Percentiles rank a stretch among this genome's conserved stretches.
These are phyloP conservation scores for Dipus sagitta DNA, from an alignment of 2,797 vertebrate species.

Conservation along the genomic window DNA sequence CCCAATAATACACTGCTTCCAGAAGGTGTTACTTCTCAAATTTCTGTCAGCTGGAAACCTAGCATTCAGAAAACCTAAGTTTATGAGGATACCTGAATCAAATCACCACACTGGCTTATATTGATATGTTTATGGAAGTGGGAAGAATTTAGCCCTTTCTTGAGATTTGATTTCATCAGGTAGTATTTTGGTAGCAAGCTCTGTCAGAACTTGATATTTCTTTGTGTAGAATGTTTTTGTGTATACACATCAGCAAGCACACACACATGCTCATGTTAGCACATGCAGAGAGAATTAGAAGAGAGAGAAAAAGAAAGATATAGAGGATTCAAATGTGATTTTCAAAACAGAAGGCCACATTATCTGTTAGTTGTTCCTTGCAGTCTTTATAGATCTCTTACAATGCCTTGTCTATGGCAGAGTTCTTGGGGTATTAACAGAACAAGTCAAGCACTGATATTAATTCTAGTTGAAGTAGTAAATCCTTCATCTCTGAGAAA, in stretches of 20 bases:
- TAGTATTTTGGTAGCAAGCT: not conserved
- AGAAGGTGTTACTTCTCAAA: too few relatives aligned
- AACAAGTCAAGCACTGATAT: not conserved
- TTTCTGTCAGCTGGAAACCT: too few relatives aligned
- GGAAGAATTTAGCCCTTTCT: not conserved
- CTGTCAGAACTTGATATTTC: not conserved
- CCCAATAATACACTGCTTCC: too few relatives aligned
- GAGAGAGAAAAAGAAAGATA: not conserved
- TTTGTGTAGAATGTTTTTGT: conserved; percentile 17
- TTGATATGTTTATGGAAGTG: not conserved
- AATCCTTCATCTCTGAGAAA: conserved; percentile 42
- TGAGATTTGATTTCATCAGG: not conserved
- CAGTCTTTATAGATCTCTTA: not conserved
- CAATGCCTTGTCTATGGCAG: not conserved
- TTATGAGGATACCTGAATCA: too few relatives aligned
- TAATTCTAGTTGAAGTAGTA: not conserved
- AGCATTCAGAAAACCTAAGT: too few relatives aligned
- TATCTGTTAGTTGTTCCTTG: conserved; percentile 2
- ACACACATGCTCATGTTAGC: not conserved
- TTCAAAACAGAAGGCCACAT: not conserved
- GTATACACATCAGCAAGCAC: not conserved
- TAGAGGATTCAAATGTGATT: not conserved
- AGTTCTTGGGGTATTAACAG: conserved; percentile 46
- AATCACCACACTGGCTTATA: not conserved
- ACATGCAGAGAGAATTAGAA: not conserved